phyloP scores from a whole-genome alignment of 2,113 vertebrate species.

The Ibidorhyncha struthersii region DNA sequence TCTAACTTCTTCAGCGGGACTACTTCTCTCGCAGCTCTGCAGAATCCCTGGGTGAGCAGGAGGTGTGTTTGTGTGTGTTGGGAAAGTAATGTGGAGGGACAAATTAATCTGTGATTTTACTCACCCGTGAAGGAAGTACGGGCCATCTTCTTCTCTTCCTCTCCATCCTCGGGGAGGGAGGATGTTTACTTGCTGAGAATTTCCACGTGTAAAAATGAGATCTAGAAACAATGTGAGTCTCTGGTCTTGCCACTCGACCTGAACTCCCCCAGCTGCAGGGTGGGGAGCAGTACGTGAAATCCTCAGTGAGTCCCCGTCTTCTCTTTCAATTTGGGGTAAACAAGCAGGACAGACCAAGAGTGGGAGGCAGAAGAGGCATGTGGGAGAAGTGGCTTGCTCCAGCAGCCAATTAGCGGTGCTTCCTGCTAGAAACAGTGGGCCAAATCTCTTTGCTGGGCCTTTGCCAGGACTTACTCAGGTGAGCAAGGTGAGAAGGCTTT shows the following conservation, averaged over 20 bases:
- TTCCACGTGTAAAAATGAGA: not conserved
- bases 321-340: not conserved
- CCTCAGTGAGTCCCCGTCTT: not conserved
- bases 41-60: not conserved
- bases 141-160: not conserved
- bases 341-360: not conserved
- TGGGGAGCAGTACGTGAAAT: not conserved
- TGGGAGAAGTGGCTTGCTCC: not conserved
- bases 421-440: not conserved
- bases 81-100: not conserved
- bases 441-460: not conserved
- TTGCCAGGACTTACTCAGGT: not conserved
- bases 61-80: not conserved
- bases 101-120: not conserved
- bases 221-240: not conserved
- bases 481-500: not conserved
- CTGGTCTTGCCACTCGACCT: fast-evolving
- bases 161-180: not conserved
- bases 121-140: not conserved
- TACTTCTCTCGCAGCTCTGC: not conserved
- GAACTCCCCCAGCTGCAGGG: not conserved
- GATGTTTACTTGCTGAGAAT: not conserved
- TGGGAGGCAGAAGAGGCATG: not conserved
- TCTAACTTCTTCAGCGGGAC: too few species aligned
- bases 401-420: not conserved